Conservation (phyloP, 2,797 vertebrate genomes). For the Myotis vivesi region DNA sequence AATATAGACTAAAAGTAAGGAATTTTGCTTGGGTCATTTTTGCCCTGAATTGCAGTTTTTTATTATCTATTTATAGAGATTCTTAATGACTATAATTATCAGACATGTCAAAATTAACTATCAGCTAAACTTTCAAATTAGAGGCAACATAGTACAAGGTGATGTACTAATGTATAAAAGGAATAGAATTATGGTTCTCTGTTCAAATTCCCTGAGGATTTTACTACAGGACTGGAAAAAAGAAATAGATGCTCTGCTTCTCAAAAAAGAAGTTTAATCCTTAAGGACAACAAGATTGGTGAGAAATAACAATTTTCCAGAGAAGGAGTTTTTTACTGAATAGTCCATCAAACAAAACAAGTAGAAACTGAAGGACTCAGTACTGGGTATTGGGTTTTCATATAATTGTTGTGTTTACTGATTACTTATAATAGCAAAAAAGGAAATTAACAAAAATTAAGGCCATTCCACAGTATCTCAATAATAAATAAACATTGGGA, state of each 20-base stretch:
- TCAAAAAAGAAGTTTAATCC: constrained; percentile 69
- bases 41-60: constrained; percentile 62
- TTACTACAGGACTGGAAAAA: constrained; percentile 66
- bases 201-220: constrained; percentile 74
- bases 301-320: constrained; percentile 77
- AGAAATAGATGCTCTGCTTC: constrained; percentile 63
- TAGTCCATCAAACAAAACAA: constrained; percentile 62
- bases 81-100: constrained; percentile 56
- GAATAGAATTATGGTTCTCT: constrained; percentile 76
- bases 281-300: constrained; percentile 73
- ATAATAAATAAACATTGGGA: neutral
- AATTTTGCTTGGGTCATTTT: constrained; percentile 76
- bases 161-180: constrained; percentile 58
- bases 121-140: constrained; percentile 72
- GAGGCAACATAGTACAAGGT: constrained; percentile 62
- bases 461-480: neutral
- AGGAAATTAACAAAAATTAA: constrained; percentile 14
- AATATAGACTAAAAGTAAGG: neutral
- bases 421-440: constrained; percentile 62
- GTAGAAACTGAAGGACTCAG: constrained; percentile 51
- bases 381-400: constrained; percentile 3
- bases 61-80: constrained; percentile 8
- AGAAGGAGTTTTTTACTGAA: constrained; percentile 66
- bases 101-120: constrained; percentile 67
- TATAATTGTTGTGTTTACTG: constrained; percentile 26